These are phyloP conservation scores for Procambarus clarkii DNA, from an alignment of 1,140 invertebrate genomes.

Conservation along the genomic window DNA sequence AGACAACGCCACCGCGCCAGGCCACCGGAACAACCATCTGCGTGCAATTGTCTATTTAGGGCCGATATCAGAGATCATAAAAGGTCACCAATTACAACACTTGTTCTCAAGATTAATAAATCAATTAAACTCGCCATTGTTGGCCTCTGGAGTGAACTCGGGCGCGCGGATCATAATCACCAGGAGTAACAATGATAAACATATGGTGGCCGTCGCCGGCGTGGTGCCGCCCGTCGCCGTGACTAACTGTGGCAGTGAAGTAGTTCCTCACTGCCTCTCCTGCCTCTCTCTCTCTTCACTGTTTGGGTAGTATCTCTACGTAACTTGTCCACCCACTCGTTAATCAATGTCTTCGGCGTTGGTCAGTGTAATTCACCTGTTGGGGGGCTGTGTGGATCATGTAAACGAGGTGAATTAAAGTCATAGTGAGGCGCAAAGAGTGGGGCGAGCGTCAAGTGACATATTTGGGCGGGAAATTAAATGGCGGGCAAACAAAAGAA, in stretches of 20 bases:
- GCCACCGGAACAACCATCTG: neutral
- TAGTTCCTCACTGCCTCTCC: neutral
- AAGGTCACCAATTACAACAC: constrained; percentile 50
- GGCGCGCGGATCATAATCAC: constrained; percentile 39
- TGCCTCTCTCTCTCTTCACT: neutral
- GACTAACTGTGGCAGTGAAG: too few species aligned
- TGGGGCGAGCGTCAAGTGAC: constrained; percentile 47
- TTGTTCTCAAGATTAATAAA: constrained; percentile 62
- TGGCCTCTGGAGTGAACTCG: constrained; percentile 7
- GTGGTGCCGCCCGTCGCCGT: too few species aligned
- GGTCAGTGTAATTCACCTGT: neutral
- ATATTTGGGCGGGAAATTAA: constrained; percentile 68
- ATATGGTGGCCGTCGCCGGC: constrained; percentile 42
- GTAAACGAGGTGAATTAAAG: constrained; percentile 7
- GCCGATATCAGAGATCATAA: constrained; percentile 25
- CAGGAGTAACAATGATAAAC: constrained; percentile 39
- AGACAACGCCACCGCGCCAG: neutral
- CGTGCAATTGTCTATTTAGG: constrained; percentile 2
- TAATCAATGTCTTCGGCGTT: neutral
- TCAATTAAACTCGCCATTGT: constrained; percentile 54
- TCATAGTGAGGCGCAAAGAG: neutral
- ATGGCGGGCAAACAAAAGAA: constrained; percentile 66
- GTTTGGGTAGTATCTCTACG: neutral
- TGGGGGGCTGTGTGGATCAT: neutral
- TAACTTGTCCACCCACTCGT: neutral